phyloP scores from a whole-genome alignment of 2,888 invertebrate genomes.

The Lasioglossum vierecki region DNA sequence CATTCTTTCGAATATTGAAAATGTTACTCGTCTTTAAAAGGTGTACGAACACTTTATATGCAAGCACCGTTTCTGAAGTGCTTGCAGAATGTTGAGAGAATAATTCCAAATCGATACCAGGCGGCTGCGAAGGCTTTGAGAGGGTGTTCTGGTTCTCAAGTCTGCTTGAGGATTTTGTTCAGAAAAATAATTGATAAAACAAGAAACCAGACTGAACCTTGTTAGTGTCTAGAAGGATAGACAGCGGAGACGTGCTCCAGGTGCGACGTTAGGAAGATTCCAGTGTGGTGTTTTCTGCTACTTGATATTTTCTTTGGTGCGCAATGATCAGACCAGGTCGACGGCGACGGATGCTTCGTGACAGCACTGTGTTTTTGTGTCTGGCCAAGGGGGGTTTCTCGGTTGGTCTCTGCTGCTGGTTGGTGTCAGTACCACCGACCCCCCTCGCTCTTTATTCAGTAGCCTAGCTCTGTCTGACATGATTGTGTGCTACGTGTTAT shows the following conservation, averaged over 20 bases:
- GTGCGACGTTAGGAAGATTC: neutral
- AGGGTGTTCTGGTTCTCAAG: neutral
- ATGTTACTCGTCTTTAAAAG: no score
- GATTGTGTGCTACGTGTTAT: constrained; percentile 80
- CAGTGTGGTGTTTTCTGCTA: neutral
- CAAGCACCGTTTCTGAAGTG: no score
- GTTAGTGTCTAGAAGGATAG: neutral
- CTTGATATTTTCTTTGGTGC: neutral
- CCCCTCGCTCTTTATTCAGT: constrained; percentile 76
- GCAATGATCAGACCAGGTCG: neutral
- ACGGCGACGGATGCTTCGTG: constrained; percentile 70
- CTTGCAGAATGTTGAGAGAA: neutral
- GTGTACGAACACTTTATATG: no score
- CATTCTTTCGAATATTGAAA: no score
- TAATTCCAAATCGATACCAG: neutral
- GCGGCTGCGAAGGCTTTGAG: neutral
- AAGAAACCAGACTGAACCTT: neutral
- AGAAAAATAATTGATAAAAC: neutral
- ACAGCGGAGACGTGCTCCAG: neutral
- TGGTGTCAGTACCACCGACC: constrained; percentile 60
- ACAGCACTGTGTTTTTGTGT: constrained; percentile 80
- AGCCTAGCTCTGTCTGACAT: constrained; percentile 78
- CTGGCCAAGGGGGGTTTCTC: constrained; percentile 69
- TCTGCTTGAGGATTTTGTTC: neutral
- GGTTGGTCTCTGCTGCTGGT: neutral